Percentiles rank a stretch among this genome's conserved stretches.
phyloP scores from a whole-genome alignment of 2,888 invertebrate species.

The Plebejus anna region DNA sequence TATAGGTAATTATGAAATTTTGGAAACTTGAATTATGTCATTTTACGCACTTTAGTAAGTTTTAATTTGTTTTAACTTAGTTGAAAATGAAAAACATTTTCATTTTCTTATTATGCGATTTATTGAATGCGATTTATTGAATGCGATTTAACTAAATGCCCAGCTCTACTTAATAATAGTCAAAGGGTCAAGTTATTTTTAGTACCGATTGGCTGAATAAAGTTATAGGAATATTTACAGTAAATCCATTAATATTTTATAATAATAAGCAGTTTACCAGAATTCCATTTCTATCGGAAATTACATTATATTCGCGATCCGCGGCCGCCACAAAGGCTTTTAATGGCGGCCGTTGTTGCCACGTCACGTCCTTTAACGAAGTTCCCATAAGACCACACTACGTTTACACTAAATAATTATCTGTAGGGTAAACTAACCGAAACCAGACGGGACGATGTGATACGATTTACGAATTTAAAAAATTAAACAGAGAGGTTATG shows the following conservation, averaged over 20 bases:
- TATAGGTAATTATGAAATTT: background rate
- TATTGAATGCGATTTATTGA: too few species aligned
- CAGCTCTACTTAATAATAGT: too few species aligned
- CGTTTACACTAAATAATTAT: background rate
- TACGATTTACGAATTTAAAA: too few species aligned
- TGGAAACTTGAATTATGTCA: background rate
- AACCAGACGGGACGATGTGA: too few species aligned
- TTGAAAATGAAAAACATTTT: too few species aligned
- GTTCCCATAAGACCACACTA: conserved; percentile 30
- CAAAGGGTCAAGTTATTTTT: too few species aligned
- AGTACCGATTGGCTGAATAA: too few species aligned
- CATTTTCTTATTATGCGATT: too few species aligned
- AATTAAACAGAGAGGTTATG: too few species aligned
- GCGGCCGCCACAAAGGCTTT: conserved; percentile 34
- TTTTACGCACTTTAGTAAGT: background rate
- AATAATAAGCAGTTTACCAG: conserved; percentile 14
- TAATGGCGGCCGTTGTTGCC: conserved; percentile 62
- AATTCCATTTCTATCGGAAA: conserved; percentile 27
- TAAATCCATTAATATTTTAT: background rate
- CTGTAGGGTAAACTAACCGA: background rate
- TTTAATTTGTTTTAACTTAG: too few species aligned
- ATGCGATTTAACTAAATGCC: too few species aligned
- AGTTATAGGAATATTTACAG: background rate
- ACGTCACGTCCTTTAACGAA: conserved; percentile 71
- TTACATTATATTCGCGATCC: conserved; percentile 22